Conservation (phyloP, 2,888 invertebrate genomes). For the Mesoligia furuncula region DNA sequence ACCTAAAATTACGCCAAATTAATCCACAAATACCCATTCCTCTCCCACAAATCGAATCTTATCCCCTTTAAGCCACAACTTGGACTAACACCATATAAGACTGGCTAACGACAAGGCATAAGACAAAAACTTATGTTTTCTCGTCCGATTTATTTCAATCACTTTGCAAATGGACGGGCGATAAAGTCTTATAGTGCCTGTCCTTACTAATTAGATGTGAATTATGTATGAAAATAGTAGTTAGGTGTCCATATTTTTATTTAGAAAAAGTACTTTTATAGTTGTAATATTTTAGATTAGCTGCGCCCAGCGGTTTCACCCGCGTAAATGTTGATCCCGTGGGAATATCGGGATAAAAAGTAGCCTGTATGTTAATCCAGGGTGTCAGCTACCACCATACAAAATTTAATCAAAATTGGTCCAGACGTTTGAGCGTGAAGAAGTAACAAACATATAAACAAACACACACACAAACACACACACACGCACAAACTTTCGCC, state of each 20-base stretch:
- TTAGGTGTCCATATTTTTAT: slow-evolving; percentile 17
- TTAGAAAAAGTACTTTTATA: slow-evolving; percentile 9
- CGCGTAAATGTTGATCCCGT: too few relatives aligned
- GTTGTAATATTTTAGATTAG: slow-evolving; percentile 24
- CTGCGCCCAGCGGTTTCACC: too few relatives aligned
- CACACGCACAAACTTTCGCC: too few relatives aligned
- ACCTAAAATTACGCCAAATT: slow-evolving; percentile 14
- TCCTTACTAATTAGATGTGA: slow-evolving; percentile 60
- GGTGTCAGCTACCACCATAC: too few relatives aligned
- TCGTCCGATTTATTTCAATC: slow-evolving; percentile 74
- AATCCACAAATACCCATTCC: slow-evolving; percentile 13
- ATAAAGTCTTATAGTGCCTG: slow-evolving; percentile 59
- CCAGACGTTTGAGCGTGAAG: too few relatives aligned
- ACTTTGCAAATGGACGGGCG: slow-evolving; percentile 61
- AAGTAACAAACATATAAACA: too few relatives aligned
- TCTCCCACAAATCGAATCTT: slow-evolving; percentile 23
- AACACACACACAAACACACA: too few relatives aligned
- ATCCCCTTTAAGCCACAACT: slow-evolving; percentile 1
- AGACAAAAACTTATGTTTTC: slow-evolving; percentile 52
- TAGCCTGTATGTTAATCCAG: too few relatives aligned
- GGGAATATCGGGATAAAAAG: too few relatives aligned
- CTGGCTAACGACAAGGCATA: slow-evolving; percentile 40
- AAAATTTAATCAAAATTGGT: too few relatives aligned
- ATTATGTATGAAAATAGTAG: slow-evolving; percentile 43
- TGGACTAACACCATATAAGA: slow-evolving; percentile 44